phyloP scores from a whole-genome alignment of 2,113 vertebrate species.

The Indicator indicator region DNA sequence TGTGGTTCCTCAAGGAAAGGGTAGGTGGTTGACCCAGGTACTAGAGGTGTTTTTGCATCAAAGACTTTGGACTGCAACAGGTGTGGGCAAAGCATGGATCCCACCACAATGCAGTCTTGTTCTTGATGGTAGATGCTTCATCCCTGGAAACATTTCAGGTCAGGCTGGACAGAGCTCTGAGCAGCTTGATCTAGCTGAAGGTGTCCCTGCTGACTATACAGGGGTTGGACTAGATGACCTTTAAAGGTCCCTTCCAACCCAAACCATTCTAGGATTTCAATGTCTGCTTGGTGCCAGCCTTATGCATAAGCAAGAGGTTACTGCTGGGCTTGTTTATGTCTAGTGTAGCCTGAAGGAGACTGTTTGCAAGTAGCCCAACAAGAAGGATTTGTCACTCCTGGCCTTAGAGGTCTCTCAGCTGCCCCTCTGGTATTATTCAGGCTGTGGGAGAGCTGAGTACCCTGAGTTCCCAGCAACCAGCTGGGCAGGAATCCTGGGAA shows the following conservation, averaged over 20 bases:
- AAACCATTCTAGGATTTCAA: neutral
- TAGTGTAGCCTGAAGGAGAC: neutral
- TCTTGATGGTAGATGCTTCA: neutral
- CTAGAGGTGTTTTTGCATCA: neutral
- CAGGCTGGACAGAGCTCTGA: neutral
- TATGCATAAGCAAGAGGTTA: neutral
- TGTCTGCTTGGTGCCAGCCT: neutral
- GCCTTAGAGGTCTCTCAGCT: accelerated
- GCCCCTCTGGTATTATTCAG: neutral
- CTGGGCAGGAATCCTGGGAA: neutral
- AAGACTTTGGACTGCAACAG: neutral
- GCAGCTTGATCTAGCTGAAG: neutral
- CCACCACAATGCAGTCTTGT: neutral
- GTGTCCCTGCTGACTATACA: neutral
- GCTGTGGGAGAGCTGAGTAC: neutral
- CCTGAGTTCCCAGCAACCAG: neutral
- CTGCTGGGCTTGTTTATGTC: neutral
- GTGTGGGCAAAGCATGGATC: neutral
- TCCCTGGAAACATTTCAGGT: neutral
- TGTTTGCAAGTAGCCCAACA: neutral
- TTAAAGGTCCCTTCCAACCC: neutral
- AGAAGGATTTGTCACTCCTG: neutral
- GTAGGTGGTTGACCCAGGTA: neutral
- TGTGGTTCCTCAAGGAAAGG: neutral
- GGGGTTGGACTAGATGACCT: neutral